These are phyloP conservation scores for Drosophila lini DNA, from an alignment of 1,140 invertebrate genomes.

Conservation along the genomic window DNA sequence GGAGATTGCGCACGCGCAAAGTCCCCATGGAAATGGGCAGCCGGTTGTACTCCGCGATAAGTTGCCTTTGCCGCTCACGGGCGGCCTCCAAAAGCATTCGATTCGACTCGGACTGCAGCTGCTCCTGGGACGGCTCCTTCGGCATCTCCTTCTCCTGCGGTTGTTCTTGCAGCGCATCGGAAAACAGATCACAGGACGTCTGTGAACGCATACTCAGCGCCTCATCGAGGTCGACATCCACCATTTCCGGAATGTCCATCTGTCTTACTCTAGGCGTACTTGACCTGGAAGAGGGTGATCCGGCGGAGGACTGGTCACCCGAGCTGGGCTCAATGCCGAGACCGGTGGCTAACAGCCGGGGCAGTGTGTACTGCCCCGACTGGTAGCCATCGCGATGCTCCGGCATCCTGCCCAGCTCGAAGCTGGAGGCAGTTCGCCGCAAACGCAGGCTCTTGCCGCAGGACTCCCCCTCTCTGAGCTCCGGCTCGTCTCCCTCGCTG, in stretches of 20 bases:
- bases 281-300: not conserved
- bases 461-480: not conserved
- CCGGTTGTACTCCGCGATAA: slow-evolving; percentile 61
- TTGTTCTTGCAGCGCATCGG: not conserved
- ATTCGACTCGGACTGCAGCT: slow-evolving; percentile 2
- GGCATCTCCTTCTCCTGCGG: not conserved
- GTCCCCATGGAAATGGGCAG: slow-evolving; percentile 61
- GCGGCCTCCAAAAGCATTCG: slow-evolving; percentile 36
- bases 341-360: slow-evolving; percentile 19
- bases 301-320: not conserved
- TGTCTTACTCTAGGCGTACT: slow-evolving; percentile 27
- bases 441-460: not conserved
- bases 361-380: slow-evolving; percentile 31
- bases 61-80: slow-evolving; percentile 27
- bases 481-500: slow-evolving; percentile 58
- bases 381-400: slow-evolving; percentile 44
- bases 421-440: slow-evolving; percentile 56
- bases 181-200: not conserved
- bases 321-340: slow-evolving; percentile 21
- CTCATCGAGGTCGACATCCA: slow-evolving; percentile 51
- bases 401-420: slow-evolving; percentile 55
- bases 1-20: slow-evolving; percentile 64
- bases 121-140: not conserved
- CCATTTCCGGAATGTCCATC: slow-evolving; percentile 58
- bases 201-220: slow-evolving; percentile 12